Conservation (phyloP, 1,140 invertebrate species). For the Cylas formicarius region DNA sequence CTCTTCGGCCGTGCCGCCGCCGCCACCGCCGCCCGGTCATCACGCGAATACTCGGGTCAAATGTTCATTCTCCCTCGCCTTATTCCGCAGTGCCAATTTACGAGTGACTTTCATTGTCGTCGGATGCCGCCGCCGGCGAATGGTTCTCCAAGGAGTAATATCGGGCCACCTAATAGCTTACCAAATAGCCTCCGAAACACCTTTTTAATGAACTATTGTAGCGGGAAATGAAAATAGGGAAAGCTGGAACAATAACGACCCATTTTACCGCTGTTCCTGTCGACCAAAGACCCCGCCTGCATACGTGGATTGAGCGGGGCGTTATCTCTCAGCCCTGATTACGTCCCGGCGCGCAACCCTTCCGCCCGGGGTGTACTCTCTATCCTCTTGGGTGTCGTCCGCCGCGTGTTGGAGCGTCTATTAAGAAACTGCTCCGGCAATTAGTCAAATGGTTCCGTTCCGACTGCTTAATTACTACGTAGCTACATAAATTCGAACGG, state of each 20-base stretch:
- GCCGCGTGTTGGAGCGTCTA: slow-evolving; percentile 30
- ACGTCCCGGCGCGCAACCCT: slow-evolving; percentile 31
- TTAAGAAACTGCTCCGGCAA: slow-evolving; percentile 35
- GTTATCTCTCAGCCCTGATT: slow-evolving; percentile 29
- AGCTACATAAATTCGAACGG: slow-evolving; percentile 14
- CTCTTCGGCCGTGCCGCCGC: slow-evolving; percentile 19
- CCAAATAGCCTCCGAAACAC: slow-evolving; percentile 59
- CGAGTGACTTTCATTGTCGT: slow-evolving; percentile 41
- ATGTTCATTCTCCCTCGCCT: slow-evolving; percentile 9
- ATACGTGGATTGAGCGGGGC: slow-evolving; percentile 26
- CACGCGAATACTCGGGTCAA: slow-evolving; percentile 22
- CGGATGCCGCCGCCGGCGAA: slow-evolving; percentile 43
- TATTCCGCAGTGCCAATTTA: slow-evolving; percentile 34
- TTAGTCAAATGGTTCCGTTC: slow-evolving; percentile 32
- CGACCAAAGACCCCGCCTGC: slow-evolving; percentile 19
- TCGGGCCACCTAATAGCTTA: slow-evolving; percentile 57
- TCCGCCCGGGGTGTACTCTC: slow-evolving; percentile 25
- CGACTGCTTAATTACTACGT: slow-evolving; percentile 27
- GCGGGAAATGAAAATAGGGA: slow-evolving; percentile 56
- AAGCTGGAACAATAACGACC: slow-evolving; percentile 37
- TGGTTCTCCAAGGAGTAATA: slow-evolving; percentile 57
- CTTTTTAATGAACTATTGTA: slow-evolving; percentile 66
- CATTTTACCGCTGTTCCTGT: slow-evolving; percentile 22
- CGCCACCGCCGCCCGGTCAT: slow-evolving; percentile 17
- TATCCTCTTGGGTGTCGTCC: slow-evolving; percentile 28